phyloP scores from a whole-genome alignment of 2,113 vertebrate genomes.

The Tricholaema leucomelas region DNA sequence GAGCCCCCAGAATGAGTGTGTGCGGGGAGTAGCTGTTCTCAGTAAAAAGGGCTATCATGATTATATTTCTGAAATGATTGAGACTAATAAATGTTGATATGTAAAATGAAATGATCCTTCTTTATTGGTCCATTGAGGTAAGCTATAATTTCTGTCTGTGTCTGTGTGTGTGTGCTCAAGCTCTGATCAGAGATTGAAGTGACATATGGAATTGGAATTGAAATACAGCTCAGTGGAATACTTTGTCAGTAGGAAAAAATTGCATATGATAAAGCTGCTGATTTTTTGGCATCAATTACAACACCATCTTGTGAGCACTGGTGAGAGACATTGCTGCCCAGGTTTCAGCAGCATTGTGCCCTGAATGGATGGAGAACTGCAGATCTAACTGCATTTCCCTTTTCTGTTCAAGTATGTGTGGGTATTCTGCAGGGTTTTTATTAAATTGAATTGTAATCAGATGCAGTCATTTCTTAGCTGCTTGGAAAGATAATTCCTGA shows the following conservation, averaged over 20 bases:
- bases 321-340: slow-evolving; percentile 37
- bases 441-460: slow-evolving; percentile 32
- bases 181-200: slow-evolving; percentile 65
- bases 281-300: slow-evolving; percentile 54
- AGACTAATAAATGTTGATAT: slow-evolving; percentile 58
- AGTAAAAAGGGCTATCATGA: slow-evolving; percentile 21
- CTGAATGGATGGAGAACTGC: slow-evolving; percentile 16
- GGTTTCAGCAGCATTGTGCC: slow-evolving; percentile 17
- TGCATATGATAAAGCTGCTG: slow-evolving; percentile 12
- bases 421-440: not conserved
- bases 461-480: slow-evolving; percentile 2
- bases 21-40: slow-evolving; percentile 21
- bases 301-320: slow-evolving; percentile 65
- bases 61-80: slow-evolving; percentile 42
- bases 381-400: not conserved
- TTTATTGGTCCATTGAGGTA: slow-evolving; percentile 42
- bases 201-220: slow-evolving; percentile 67
- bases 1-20: not conserved
- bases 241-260: slow-evolving; percentile 48
- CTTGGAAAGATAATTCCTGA: slow-evolving; percentile 12
- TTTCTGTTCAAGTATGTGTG: not conserved
- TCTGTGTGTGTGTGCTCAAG: not conserved
- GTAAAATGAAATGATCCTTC: slow-evolving; percentile 51
- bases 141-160: slow-evolving; percentile 49
- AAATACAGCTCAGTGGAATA: slow-evolving; percentile 55